Evolutionary conservation across 1,140 invertebrate genomes (phyloP).

Genomic region (Drosophila willistoni): DNA sequence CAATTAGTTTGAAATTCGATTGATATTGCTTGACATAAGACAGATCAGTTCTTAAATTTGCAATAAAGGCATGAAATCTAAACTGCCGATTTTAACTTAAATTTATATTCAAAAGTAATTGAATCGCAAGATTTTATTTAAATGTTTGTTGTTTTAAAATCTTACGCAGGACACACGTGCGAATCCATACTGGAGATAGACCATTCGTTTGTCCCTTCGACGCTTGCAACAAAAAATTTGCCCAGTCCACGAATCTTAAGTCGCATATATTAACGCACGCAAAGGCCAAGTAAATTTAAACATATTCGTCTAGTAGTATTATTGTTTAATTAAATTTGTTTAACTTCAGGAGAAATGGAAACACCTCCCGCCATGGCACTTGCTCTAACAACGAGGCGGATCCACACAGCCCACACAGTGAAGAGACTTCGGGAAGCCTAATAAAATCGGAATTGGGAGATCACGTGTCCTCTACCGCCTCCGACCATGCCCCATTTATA

Average conservation of each 20-base stretch:
- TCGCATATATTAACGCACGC: slow-evolving; percentile 99
- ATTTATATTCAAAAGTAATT: too few relatives aligned
- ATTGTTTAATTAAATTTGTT: background rate
- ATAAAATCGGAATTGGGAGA: slow-evolving; percentile 81
- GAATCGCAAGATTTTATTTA: background rate
- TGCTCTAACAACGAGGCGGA: slow-evolving; percentile 40
- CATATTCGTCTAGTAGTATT: background rate
- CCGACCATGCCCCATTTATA: slow-evolving; percentile 53
- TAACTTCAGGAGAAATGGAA: slow-evolving; percentile 48
- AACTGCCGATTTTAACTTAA: too few relatives aligned
- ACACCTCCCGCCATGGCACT: slow-evolving; percentile 48
- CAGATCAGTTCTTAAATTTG: too few relatives aligned
- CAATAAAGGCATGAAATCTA: too few relatives aligned
- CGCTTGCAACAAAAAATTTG: slow-evolving; percentile 99
- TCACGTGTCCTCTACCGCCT: slow-evolving; percentile 46
- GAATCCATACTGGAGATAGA: slow-evolving; percentile 98
- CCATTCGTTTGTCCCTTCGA: slow-evolving; percentile 99
- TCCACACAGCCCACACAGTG: slow-evolving; percentile 49
- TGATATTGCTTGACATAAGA: too few relatives aligned
- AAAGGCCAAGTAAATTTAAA: slow-evolving; percentile 92
- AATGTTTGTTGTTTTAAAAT: background rate
- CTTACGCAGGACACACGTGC: slow-evolving; percentile 93
- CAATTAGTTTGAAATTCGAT: too few relatives aligned
- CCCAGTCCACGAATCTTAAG: slow-evolving; percentile 98
- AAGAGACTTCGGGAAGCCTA: slow-evolving; percentile 57